Conservation (phyloP, 1,140 invertebrate species). For the Cepaea nemoralis region DNA sequence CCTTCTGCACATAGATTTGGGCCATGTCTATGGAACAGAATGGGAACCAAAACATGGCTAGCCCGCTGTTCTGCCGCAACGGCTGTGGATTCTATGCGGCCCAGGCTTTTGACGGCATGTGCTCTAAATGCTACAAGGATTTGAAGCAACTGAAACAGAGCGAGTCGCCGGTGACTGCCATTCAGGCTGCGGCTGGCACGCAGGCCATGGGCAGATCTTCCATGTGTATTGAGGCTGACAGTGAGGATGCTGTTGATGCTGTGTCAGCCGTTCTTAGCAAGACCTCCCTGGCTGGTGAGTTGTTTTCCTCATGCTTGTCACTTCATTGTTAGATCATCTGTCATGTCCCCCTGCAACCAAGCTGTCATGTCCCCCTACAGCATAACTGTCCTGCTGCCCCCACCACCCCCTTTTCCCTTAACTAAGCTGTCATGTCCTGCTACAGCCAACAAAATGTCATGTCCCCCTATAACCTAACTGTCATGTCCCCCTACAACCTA, state of each 20-base stretch:
- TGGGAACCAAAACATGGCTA: conserved; percentile 66
- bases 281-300: conserved; percentile 36
- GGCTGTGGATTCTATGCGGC: conserved; percentile 99
- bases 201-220: conserved; percentile 16
- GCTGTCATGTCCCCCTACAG: too few relatives aligned
- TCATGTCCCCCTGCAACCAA: too few relatives aligned
- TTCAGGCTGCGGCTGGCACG: conserved; percentile 23
- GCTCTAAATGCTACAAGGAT: conserved; percentile 99
- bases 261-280: conserved; percentile 28
- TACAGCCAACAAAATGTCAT: too few relatives aligned
- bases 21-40: conserved; percentile 62
- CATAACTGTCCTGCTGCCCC: too few relatives aligned
- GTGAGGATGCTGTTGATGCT: conserved; percentile 21
- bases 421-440: too few relatives aligned
- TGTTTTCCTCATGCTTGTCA: too few relatives aligned
- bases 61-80: conserved; percentile 85
- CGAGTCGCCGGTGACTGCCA: conserved; percentile 52
- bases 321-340: too few relatives aligned
- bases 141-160: conserved; percentile 71
- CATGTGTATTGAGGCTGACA: not conserved
- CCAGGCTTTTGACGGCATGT: conserved; percentile 95
- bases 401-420: too few relatives aligned
- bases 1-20: not conserved
- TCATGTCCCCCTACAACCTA: too few relatives aligned
- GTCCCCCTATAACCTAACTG: too few relatives aligned